These are phyloP conservation scores for Trichoplusia ni DNA, from an alignment of 1,140 invertebrate genomes.

Conservation along the genomic window DNA sequence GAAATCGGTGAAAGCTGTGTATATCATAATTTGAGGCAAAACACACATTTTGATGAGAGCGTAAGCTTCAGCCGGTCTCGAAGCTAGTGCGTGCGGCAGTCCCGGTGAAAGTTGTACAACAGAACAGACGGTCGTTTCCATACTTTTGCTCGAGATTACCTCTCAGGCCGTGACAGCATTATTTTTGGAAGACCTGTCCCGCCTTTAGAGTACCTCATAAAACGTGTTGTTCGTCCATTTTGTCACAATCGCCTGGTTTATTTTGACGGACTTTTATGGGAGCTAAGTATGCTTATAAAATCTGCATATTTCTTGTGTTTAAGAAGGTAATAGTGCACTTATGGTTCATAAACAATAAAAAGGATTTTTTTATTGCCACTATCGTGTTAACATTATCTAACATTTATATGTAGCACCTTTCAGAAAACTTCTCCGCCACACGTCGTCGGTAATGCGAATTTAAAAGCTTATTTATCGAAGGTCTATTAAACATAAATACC, in stretches of 20 bases:
- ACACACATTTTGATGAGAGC: no score
- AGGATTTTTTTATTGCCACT: no score
- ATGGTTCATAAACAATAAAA: no score
- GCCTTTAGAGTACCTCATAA: neutral
- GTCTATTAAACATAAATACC: neutral
- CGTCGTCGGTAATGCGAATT: neutral
- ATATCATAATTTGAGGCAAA: no score
- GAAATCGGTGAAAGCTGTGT: no score
- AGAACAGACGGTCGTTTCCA: conserved; percentile 13
- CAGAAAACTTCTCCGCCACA: no score
- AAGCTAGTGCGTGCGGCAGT: neutral
- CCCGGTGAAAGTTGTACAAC: neutral
- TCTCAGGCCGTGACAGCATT: conserved; percentile 7
- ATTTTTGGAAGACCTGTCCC: neutral
- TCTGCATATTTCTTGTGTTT: neutral
- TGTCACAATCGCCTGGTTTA: neutral
- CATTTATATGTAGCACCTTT: no score
- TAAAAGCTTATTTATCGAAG: neutral
- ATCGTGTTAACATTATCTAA: no score
- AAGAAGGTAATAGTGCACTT: no score
- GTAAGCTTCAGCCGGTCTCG: neutral
- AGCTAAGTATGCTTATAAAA: neutral
- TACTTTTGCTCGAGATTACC: conserved; percentile 18
- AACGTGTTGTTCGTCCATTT: neutral
- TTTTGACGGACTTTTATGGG: neutral